Evolutionary conservation across 2,113 vertebrate species (phyloP).

Genomic region (Malurus melanocephalus): DNA sequence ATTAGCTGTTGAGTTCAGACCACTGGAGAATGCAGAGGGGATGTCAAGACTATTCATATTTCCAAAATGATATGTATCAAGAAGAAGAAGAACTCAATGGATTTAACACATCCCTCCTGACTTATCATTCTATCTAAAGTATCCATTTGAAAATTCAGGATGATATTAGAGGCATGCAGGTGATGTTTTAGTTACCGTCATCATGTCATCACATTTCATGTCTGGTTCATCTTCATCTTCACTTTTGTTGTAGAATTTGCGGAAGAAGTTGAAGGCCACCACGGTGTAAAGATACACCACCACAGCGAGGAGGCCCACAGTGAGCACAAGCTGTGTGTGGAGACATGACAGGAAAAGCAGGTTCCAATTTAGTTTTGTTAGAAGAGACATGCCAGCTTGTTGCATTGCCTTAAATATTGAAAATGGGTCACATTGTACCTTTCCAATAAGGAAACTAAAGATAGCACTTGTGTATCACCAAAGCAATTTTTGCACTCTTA

Average conservation of each 20-base stretch:
- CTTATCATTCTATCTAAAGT: not conserved
- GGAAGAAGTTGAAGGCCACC: slow-evolving; percentile 98
- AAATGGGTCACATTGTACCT: not conserved
- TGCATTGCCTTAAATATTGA: not conserved
- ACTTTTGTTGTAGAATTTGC: slow-evolving; percentile 98
- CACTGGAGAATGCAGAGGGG: not conserved
- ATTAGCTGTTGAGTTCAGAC: not conserved
- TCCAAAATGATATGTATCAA: not conserved
- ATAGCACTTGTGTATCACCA: not conserved
- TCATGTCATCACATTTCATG: slow-evolving; percentile 99
- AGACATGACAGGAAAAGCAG: not conserved
- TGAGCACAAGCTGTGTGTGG: slow-evolving; percentile 83
- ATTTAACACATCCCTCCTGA: not conserved
- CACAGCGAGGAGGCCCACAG: slow-evolving; percentile 92
- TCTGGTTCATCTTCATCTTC: slow-evolving; percentile 93
- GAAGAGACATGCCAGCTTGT: not conserved
- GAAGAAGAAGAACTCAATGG: not conserved
- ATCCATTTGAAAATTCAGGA: not conserved
- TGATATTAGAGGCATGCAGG: not conserved
- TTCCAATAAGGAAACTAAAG: not conserved
- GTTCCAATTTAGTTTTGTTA: not conserved
- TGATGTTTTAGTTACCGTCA: slow-evolving; percentile 82
- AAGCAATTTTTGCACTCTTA: not conserved
- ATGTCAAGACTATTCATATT: not conserved
- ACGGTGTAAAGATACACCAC: slow-evolving; percentile 98